Evolutionary conservation across 2,888 invertebrate genomes (phyloP), one percentile per base, ranked within the genome.

Genomic region (Temnothorax unifasciatus): DNA sequence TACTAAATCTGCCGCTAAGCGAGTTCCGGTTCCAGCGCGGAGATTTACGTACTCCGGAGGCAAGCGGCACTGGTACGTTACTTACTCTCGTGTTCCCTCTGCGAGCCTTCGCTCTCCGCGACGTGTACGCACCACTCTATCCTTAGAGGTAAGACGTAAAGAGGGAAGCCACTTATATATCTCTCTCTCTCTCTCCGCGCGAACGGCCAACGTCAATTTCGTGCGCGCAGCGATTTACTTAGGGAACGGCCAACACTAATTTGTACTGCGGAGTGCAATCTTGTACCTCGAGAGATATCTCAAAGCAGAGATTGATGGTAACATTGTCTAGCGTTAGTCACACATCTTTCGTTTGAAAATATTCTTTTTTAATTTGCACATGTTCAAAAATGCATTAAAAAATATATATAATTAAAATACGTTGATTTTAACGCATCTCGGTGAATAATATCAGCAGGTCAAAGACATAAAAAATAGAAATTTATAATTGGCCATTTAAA

Each of bases 1-100:
- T 90, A 93, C 93, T 93, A 93, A 93, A 93, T 93, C 93, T 92
- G 92, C 92, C 90, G 89, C 91, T 91, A 91, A 92, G 91, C 91
- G 92, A 92, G 91, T 93, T 92, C 92, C 92, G 92, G 90, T 92
- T 90, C 91, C 92, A 89, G 86, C 89, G 76, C 41, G 82, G 90
- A 93, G 93, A 93, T 93, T 93, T 93, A 93, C 93, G 91, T 91
- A 90, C 90, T 91, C 84, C 88, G 90, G 87, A 88, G 90, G 88
- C 88, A 81, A 89, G 74, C 88, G 57, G 73, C 69, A 76, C 68
- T 25, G 52, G 41, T 52, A 82, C 84, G 86, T 89, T 89, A 88
- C 88, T 87, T 87, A 89, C 86, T 83, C 83, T 59, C 86, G 81
- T 85, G 82, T 84, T 84, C 84, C 63, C 83, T 68, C 83, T n/a